Base-by-base conservation (phyloP, 1,140 invertebrate genomes). In the Drosophila pandora region DNA sequence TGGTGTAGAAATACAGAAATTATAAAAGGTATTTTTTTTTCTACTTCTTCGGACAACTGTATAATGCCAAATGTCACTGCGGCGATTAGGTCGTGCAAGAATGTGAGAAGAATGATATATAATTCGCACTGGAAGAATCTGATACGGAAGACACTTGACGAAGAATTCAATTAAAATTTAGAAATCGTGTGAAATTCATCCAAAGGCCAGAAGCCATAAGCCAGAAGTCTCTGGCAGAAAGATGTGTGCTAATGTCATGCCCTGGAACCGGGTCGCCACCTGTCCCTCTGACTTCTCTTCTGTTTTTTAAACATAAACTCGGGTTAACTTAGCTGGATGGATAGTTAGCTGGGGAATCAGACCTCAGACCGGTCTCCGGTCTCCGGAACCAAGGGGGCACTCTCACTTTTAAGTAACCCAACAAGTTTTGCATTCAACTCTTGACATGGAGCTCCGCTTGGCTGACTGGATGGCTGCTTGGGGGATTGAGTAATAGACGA, bases 101-200 rank as follows among this genome's bases (percentile, higher is more conserved):
- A 70, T 70, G 67, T 70, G 63, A 57, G 63, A 69, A 17, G 17
- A 17, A 17, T 17, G 17, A 69, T 50, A 68, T 7, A 54, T 37
- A 55, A 32, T 8, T 17, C 41, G 12, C 13, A 12, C 43, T 8
- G 23, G 7, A 5, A 41, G 32, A 64, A 67, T 64, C 45, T 45
- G 63, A 67, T 52, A 63, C 65, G 74, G 74, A 75, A 56, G 43
- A 47, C 43, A 10, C 2, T 23, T 34, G 41, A 39, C 17, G 17
- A 25, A 60, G 49, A 56, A 60, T 45, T 34, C 32, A 71, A 70
- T 45, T 28, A 17, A 55, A 54, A 76, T 43, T 13, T 88, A 88
- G 82, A 87, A 87, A 87, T 87, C 82, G 74, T 82, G 82, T 76
- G 78, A 85, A 71, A 75, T 56, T 37, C 47, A 48, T 32, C 52